Evolutionary conservation across 2,797 vertebrate species (phyloP).

Genomic region (Sebastes hopkinsi): DNA sequence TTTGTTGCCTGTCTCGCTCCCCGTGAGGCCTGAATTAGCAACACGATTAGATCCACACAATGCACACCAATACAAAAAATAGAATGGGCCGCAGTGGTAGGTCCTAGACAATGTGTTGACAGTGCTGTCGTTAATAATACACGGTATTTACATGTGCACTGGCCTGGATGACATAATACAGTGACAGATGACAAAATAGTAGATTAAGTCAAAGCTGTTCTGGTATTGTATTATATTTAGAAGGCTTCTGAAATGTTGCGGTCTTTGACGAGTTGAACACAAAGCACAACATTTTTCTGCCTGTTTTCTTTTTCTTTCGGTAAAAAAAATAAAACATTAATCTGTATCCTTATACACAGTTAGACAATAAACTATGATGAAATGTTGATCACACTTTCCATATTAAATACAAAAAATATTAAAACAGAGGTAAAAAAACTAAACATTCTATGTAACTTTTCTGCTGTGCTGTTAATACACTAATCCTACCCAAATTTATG

Average conservation of each 20-base stretch:
- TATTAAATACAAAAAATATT: not conserved
- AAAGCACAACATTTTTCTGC: not conserved
- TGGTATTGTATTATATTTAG: not conserved
- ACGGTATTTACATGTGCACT: not conserved
- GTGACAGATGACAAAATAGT: not conserved
- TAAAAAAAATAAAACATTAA: not conserved
- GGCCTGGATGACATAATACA: not conserved
- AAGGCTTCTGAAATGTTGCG: not conserved
- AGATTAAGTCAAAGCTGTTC: not conserved
- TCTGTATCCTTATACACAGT: not conserved
- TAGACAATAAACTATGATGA: not conserved
- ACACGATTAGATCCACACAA: constrained; percentile 30
- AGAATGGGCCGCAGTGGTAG: not conserved
- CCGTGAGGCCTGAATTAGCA: constrained; percentile 44
- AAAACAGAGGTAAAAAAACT: not conserved
- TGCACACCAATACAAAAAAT: constrained; percentile 11
- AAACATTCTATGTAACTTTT: not conserved
- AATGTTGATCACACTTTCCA: not conserved
- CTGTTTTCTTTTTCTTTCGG: not conserved
- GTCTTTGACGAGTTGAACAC: not conserved
- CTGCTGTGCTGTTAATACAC: not conserved
- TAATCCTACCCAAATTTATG: not conserved
- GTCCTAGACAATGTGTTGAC: constrained; percentile 1
- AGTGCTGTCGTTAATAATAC: not conserved
- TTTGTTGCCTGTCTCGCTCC: constrained; percentile 37